Conservation (phyloP, 2,113 vertebrate species). For the Egretta garzetta region DNA sequence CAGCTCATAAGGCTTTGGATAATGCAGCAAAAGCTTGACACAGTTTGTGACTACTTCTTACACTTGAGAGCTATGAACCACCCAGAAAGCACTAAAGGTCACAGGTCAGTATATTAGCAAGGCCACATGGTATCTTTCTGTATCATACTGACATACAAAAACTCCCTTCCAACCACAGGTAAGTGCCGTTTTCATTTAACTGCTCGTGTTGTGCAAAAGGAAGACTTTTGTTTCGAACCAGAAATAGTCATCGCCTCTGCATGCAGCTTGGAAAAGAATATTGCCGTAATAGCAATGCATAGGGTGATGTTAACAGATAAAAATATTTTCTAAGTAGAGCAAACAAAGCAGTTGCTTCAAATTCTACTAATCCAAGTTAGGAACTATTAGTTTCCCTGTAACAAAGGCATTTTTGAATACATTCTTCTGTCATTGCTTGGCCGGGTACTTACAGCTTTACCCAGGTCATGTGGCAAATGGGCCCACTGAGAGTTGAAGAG, state of each 20-base stretch:
- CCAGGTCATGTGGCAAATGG: constrained; percentile 88
- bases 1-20: neutral
- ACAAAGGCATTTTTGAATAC: neutral
- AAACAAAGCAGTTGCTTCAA: neutral
- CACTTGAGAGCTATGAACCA: neutral
- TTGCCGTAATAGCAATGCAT: neutral
- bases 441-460: constrained; percentile 87
- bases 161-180: neutral
- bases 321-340: neutral
- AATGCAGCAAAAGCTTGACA: neutral
- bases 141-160: neutral
- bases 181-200: neutral
- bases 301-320: neutral
- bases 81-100: neutral
- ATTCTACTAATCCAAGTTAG: neutral
- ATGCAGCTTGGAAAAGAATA: neutral
- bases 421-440: neutral
- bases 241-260: neutral
- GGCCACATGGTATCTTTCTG: neutral
- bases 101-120: neutral
- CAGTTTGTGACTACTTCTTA: neutral
- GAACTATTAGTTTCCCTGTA: neutral
- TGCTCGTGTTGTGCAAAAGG: neutral
- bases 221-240: neutral
- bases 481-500: constrained; percentile 96